Evolutionary conservation across 2,888 invertebrate species (phyloP).

Genomic region (Callosobruchus maculatus): DNA sequence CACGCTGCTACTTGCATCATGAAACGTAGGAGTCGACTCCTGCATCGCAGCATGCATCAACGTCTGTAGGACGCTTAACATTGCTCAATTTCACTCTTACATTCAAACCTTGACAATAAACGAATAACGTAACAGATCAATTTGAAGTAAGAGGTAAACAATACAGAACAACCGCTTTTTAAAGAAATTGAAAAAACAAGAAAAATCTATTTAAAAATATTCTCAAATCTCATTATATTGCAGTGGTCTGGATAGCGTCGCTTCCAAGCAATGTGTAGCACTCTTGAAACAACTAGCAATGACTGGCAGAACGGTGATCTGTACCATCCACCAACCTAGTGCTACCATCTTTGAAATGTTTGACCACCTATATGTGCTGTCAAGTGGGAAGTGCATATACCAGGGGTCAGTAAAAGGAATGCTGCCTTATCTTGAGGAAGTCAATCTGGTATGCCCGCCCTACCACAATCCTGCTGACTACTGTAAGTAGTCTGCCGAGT

Average conservation of each 20-base stretch:
- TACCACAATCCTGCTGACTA: constrained; percentile 80
- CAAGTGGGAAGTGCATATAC: constrained; percentile 75
- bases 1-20: no score
- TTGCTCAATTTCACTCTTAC: no score
- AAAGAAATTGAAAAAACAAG: no score
- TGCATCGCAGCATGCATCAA: no score
- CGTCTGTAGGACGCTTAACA: no score
- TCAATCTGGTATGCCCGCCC: constrained; percentile 74
- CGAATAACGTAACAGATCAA: no score
- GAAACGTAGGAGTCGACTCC: no score
- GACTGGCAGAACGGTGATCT: constrained; percentile 82
- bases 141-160: no score
- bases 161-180: no score
- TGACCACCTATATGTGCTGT: constrained; percentile 81
- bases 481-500: constrained; percentile 24
- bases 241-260: constrained; percentile 77
- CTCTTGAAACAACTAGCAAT: constrained; percentile 76
- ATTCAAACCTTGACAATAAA: no score
- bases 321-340: constrained; percentile 90
- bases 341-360: constrained; percentile 83
- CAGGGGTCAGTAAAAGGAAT: constrained; percentile 74
- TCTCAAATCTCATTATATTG: constrained; percentile 25
- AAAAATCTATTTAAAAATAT: no score
- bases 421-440: constrained; percentile 69
- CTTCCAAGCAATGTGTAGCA: constrained; percentile 77